Evolutionary conservation across 2,888 invertebrate species (phyloP).

Genomic region (Pegoplata infirma): DNA sequence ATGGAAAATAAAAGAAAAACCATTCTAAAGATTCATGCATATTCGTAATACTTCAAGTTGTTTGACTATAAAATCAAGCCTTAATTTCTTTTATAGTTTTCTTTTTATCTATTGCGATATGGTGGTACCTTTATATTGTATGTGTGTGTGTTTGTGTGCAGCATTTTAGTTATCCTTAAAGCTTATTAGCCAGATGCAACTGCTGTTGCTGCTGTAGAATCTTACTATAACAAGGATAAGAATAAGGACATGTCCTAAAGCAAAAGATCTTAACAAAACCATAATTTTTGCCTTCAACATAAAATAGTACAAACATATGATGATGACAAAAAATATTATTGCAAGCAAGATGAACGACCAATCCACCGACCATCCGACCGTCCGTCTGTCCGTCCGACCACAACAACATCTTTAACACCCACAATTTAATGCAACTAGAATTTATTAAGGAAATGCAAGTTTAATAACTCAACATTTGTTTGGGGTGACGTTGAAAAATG

Average conservation of each 20-base stretch:
- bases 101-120: constrained; percentile 13
- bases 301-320: neutral
- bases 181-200: constrained; percentile 18
- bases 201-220: neutral
- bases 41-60: too few relatives aligned
- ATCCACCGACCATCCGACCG: neutral
- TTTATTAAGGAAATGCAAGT: constrained; percentile 10
- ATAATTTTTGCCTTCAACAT: neutral
- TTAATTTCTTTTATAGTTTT: constrained; percentile 5
- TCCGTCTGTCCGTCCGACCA: too few relatives aligned
- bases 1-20: neutral
- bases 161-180: constrained; percentile 34
- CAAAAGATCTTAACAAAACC: neutral
- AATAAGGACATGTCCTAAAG: neutral
- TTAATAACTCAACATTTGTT: neutral
- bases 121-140: constrained; percentile 20
- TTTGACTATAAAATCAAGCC: neutral
- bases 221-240: neutral
- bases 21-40: too few relatives aligned
- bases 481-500: neutral
- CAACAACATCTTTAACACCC: neutral
- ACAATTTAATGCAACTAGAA: neutral
- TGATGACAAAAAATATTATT: neutral
- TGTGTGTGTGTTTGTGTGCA: too few relatives aligned
- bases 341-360: neutral